Conservation (phyloP, 2,888 invertebrate genomes). For the Cetonia aurata region DNA sequence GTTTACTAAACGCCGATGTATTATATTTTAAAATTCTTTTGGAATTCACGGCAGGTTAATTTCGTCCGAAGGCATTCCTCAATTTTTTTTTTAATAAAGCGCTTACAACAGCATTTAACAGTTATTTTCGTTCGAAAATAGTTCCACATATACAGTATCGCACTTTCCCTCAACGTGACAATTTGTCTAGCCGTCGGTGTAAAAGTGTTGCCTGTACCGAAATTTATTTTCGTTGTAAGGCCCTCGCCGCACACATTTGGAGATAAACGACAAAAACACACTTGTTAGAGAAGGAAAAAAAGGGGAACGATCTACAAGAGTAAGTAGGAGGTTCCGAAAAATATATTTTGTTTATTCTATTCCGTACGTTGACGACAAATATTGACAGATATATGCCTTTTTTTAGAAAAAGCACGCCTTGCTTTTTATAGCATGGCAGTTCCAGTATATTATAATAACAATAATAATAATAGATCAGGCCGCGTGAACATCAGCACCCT, state of each 20-base stretch:
- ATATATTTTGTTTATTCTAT: slow-evolving; percentile 47
- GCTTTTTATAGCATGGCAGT: slow-evolving; percentile 32
- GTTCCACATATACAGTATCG: slow-evolving; percentile 26
- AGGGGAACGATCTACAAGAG: slow-evolving; percentile 38
- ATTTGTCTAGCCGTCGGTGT: slow-evolving; percentile 40
- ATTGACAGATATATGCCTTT: slow-evolving; percentile 47
- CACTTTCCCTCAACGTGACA: slow-evolving; percentile 39
- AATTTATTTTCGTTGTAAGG: slow-evolving; percentile 43
- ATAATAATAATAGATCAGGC: slow-evolving; percentile 37
- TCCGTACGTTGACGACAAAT: slow-evolving; percentile 44
- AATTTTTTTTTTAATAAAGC: too few species aligned
- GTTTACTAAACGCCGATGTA: neutral
- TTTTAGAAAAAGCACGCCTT: slow-evolving; percentile 20
- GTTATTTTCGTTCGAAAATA: slow-evolving; percentile 28
- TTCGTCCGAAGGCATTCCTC: too few species aligned
- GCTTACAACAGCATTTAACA: too few species aligned
- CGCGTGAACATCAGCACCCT: slow-evolving; percentile 20
- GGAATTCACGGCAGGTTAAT: neutral
- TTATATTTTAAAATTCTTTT: slow-evolving; percentile 4
- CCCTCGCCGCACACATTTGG: slow-evolving; percentile 26
- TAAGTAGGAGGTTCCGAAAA: slow-evolving; percentile 27
- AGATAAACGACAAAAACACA: slow-evolving; percentile 46
- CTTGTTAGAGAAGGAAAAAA: too few species aligned
- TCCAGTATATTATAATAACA: slow-evolving; percentile 30
- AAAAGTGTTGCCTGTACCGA: slow-evolving; percentile 33